phyloP scores from a whole-genome alignment of 1,140 invertebrate genomes.

The Sycophila sp. region DNA sequence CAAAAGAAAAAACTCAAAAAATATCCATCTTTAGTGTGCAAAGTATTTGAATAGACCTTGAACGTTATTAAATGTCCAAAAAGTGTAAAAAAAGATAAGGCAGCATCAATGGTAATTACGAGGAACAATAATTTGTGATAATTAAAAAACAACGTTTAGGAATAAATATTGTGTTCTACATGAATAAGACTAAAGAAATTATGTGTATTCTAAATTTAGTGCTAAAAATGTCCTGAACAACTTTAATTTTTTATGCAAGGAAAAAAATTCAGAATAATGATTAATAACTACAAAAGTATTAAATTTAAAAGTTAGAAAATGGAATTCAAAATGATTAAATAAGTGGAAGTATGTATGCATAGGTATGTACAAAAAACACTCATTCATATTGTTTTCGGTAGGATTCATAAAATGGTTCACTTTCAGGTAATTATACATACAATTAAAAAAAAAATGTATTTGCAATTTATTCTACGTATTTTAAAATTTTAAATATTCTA shows the following conservation, averaged over 20 bases:
- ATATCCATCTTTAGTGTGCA: conserved; percentile 37
- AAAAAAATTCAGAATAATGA: conserved; percentile 50
- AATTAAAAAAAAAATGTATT: conserved; percentile 39
- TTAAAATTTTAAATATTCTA: conserved; percentile 41
- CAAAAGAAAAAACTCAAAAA: not conserved
- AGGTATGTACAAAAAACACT: conserved; percentile 43
- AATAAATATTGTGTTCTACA: conserved; percentile 63
- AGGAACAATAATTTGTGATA: conserved; percentile 67
- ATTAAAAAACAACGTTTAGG: conserved; percentile 58
- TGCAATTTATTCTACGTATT: conserved; percentile 38
- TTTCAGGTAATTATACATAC: too few species aligned
- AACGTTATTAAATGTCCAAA: conserved; percentile 47
- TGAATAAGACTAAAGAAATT: conserved; percentile 57
- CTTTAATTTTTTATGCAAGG: conserved; percentile 62
- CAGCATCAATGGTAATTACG: conserved; percentile 56
- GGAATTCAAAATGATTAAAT: not conserved
- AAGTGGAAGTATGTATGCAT: conserved; percentile 41
- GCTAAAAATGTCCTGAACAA: conserved; percentile 55
- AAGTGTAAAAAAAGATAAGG: conserved; percentile 22
- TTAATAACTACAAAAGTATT: conserved; percentile 49
- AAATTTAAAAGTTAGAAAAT: conserved; percentile 53
- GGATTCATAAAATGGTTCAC: conserved; percentile 1
- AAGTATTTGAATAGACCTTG: conserved; percentile 46
- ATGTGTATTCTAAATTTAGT: conserved; percentile 60
- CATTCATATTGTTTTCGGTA: conserved; percentile 15